A percentile compares a stretch with the other conserved stretches of the same genome.
Conservation (phyloP, 1,140 invertebrate species). For the Eulimnadia texana region DNA sequence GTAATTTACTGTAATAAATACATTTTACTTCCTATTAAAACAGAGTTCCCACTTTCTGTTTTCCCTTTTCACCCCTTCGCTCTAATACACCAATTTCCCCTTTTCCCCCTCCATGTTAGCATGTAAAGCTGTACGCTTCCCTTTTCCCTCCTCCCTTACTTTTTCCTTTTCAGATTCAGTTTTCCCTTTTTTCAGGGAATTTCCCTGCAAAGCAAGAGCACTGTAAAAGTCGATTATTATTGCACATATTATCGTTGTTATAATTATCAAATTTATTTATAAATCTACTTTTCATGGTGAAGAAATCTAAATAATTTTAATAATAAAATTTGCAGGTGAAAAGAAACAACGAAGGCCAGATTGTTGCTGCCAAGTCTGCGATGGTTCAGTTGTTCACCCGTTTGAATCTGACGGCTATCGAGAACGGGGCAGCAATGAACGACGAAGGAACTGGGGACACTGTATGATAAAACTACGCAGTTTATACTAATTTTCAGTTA, state of each 20-base stretch:
- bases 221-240: background rate
- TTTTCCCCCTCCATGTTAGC: too few species aligned
- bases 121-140: too few species aligned
- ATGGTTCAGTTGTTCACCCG: slow-evolving; percentile 44
- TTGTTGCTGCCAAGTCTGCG: slow-evolving; percentile 45
- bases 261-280: background rate
- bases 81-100: too few species aligned
- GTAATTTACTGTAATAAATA: slow-evolving; percentile 2
- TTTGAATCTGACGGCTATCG: slow-evolving; percentile 47
- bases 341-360: slow-evolving; percentile 40
- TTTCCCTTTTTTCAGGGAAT: too few species aligned
- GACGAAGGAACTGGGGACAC: slow-evolving; percentile 54
- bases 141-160: too few species aligned
- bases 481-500: slow-evolving; percentile 40
- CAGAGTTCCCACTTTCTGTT: too few species aligned
- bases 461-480: slow-evolving; percentile 31
- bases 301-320: background rate
- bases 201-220: background rate
- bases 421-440: slow-evolving; percentile 47
- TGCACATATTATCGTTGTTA: too few species aligned
- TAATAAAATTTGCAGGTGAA: background rate
- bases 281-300: background rate
- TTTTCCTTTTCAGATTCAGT: too few species aligned
- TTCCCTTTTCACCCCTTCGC: too few species aligned
- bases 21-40: background rate